Evolutionary conservation across 2,888 invertebrate genomes (phyloP).

Genomic region (Agrypnus murinus): DNA sequence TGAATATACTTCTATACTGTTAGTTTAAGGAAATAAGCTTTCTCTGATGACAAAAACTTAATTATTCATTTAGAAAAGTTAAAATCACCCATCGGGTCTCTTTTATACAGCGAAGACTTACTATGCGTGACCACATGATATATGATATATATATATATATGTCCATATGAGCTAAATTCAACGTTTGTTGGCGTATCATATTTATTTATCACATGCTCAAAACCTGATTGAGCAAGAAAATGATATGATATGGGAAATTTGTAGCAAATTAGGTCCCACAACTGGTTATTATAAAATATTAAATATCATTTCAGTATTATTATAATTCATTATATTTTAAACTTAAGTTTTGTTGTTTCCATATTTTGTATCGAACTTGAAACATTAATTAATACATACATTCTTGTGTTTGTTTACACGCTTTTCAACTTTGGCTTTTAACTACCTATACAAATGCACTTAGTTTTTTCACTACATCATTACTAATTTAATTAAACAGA

Average conservation of each 20-base stretch:
- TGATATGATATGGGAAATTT: constrained; percentile 71
- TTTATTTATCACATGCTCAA: constrained; percentile 52
- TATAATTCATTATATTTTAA: too few relatives aligned
- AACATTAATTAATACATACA: too few relatives aligned
- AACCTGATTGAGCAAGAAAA: constrained; percentile 58
- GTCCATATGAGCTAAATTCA: constrained; percentile 35
- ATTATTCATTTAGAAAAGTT: constrained; percentile 21
- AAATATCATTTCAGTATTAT: too few relatives aligned
- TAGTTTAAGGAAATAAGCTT: not conserved
- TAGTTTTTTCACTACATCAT: not conserved
- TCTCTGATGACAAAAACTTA: not conserved
- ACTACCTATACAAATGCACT: constrained; percentile 8
- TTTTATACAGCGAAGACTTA: constrained; percentile 55
- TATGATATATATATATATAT: constrained; percentile 52
- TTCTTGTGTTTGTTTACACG: too few relatives aligned
- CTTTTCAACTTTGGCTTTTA: not conserved
- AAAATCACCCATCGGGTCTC: constrained; percentile 29
- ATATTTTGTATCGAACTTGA: too few relatives aligned
- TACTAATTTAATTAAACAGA: constrained; percentile 19
- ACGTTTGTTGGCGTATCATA: constrained; percentile 52
- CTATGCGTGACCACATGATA: constrained; percentile 56
- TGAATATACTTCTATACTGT: constrained; percentile 7
- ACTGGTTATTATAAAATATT: constrained; percentile 13
- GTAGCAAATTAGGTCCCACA: constrained; percentile 69
- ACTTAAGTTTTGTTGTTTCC: too few relatives aligned